These are phyloP conservation scores for Oreochromis aureus DNA, from an alignment of 2,113 vertebrate species.

Conservation along the genomic window DNA sequence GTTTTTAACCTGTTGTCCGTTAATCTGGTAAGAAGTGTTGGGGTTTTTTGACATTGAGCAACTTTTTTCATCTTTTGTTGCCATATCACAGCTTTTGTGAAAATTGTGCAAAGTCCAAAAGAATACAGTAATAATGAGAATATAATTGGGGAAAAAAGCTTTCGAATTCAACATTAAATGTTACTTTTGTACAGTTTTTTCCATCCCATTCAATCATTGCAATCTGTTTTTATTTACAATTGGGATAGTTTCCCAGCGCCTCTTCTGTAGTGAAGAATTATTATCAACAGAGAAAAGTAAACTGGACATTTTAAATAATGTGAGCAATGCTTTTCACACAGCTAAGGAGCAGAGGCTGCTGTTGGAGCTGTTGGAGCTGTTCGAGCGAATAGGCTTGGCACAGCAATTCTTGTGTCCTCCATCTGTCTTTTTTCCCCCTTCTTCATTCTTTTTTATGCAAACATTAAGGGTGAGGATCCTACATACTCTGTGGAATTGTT, in stretches of 20 bases:
- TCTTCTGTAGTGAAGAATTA: not conserved
- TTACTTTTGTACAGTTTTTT: not conserved
- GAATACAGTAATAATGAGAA: not conserved
- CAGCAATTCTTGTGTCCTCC: not conserved
- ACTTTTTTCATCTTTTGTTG: not conserved
- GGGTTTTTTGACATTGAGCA: not conserved
- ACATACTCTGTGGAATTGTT: not conserved
- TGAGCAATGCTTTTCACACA: constrained; percentile 14
- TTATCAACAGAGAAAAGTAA: constrained; percentile 5
- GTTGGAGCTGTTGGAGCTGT: not conserved
- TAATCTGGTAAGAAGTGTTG: not conserved
- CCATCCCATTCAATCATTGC: not conserved
- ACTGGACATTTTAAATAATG: not conserved
- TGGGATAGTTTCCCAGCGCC: not conserved
- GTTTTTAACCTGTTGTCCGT: not conserved
- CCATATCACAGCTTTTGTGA: not conserved
- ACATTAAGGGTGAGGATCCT: not conserved
- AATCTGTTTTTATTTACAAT: not conserved
- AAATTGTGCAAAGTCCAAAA: not conserved
- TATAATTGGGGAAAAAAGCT: not conserved
- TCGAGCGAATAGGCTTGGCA: not conserved
- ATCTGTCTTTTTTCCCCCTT: not conserved
- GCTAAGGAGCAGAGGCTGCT: not conserved
- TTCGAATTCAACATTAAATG: not conserved
- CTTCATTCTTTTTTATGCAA: not conserved